Conservation (phyloP, 2,113 vertebrate species). For the Phrynocephalus versicolor region DNA sequence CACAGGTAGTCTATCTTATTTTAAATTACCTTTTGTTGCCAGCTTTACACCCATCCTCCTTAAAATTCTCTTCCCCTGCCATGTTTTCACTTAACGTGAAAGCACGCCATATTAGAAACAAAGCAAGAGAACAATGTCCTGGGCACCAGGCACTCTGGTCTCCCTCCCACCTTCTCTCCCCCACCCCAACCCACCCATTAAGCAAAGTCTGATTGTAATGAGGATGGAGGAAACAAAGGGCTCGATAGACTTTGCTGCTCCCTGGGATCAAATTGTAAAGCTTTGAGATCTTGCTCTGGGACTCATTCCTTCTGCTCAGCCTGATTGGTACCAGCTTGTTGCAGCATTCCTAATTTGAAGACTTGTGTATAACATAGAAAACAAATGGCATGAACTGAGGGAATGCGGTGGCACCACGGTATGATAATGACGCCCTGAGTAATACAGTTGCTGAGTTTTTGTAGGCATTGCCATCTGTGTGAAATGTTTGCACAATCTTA, state of each 20-base stretch:
- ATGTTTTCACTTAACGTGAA: conserved; percentile 67
- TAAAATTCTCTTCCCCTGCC: conserved; percentile 48
- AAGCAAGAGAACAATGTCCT: conserved; percentile 69
- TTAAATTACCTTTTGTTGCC: conserved; percentile 59
- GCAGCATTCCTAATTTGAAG: conserved; percentile 41
- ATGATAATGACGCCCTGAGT: conserved; percentile 27
- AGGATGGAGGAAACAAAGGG: conserved; percentile 73
- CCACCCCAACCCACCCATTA: conserved; percentile 47
- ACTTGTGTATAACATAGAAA: conserved; percentile 25
- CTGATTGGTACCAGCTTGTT: conserved; percentile 51
- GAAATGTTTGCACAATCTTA: neutral
- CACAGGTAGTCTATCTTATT: conserved; percentile 73
- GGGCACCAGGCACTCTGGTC: conserved; percentile 58
- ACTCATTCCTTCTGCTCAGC: conserved; percentile 60
- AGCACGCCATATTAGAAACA: conserved; percentile 59
- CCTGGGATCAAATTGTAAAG: conserved; percentile 72
- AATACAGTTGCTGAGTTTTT: neutral
- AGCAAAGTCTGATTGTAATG: conserved; percentile 78
- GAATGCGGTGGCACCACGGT: conserved; percentile 14
- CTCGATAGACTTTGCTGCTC: conserved; percentile 69
- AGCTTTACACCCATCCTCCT: conserved; percentile 60
- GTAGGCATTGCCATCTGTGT: neutral
- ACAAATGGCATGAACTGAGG: neutral
- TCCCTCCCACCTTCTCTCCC: neutral
- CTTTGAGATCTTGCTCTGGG: conserved; percentile 70